These are phyloP conservation scores for Cephus rjabovi DNA, from an alignment of 2,888 invertebrate species.

Conservation along the genomic window DNA sequence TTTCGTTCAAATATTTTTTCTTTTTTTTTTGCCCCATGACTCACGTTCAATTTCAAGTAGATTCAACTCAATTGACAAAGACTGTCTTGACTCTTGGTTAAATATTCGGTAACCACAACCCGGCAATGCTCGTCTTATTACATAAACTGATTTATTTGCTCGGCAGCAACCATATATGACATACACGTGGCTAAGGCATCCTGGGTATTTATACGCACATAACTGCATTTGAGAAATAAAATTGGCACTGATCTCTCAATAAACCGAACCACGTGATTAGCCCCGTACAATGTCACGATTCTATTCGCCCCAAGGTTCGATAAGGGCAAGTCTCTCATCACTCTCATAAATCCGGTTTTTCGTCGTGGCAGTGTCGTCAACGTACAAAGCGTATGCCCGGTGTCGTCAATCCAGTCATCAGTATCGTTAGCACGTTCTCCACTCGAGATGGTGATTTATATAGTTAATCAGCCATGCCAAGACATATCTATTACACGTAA, in stretches of 20 bases:
- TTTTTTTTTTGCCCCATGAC: background rate
- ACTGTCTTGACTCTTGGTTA: background rate
- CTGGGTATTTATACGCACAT: background rate
- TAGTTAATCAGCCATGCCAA: background rate
- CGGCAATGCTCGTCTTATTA: background rate
- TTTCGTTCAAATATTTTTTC: background rate
- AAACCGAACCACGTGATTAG: background rate
- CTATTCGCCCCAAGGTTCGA: background rate
- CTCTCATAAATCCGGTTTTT: background rate
- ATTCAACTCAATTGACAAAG: background rate
- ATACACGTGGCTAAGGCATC: background rate
- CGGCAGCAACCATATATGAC: background rate
- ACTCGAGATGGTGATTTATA: constrained; percentile 1
- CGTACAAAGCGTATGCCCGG: background rate
- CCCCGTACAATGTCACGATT: background rate
- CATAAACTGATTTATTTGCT: background rate
- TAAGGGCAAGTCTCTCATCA: background rate
- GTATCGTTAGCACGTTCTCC: constrained; percentile 26
- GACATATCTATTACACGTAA: background rate
- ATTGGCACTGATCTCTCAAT: background rate
- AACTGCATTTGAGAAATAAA: background rate
- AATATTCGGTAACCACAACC: background rate
- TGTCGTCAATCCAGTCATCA: constrained; percentile 14
- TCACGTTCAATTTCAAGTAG: background rate
- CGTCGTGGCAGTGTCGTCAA: background rate